Conservation (phyloP, 2,113 vertebrate genomes). For the Procavia capensis region DNA sequence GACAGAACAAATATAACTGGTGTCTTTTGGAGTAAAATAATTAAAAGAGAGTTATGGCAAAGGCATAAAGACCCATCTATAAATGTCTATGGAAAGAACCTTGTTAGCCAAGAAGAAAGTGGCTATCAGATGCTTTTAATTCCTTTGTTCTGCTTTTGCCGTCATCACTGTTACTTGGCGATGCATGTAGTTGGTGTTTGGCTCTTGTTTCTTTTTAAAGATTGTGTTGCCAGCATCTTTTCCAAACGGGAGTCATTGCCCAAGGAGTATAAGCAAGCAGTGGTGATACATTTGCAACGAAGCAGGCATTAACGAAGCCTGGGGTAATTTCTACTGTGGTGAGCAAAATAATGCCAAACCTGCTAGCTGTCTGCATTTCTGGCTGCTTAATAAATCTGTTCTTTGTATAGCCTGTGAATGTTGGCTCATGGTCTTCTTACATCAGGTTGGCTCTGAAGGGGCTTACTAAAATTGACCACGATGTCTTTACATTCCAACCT, state of each 20-base stretch:
- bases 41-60: conserved; percentile 79
- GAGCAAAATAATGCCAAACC: conserved; percentile 83
- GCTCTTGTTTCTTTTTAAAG: conserved; percentile 78
- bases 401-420: conserved; percentile 75
- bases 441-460: conserved; percentile 66
- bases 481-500: conserved; percentile 39
- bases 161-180: conserved; percentile 60
- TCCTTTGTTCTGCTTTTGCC: conserved; percentile 30
- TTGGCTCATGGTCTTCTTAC: conserved; percentile 71
- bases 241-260: conserved; percentile 79
- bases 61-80: conserved; percentile 56
- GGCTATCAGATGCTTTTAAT: conserved; percentile 27
- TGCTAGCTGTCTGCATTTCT: conserved; percentile 85
- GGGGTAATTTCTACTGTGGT: conserved; percentile 85
- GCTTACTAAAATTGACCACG: conserved; percentile 62
- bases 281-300: conserved; percentile 83
- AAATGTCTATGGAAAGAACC: conserved; percentile 56
- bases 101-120: conserved; percentile 61
- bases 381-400: conserved; percentile 77
- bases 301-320: conserved; percentile 85
- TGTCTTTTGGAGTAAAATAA: conserved; percentile 76
- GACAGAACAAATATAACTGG: conserved; percentile 71
- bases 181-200: conserved; percentile 76
- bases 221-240: conserved; percentile 70
- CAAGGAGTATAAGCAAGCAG: conserved; percentile 77